A percentile compares a stretch with the other conserved stretches of the same genome.
These are phyloP conservation scores for Lochmaea capreae DNA, from an alignment of 2,888 invertebrate genomes.

Conservation along the genomic window DNA sequence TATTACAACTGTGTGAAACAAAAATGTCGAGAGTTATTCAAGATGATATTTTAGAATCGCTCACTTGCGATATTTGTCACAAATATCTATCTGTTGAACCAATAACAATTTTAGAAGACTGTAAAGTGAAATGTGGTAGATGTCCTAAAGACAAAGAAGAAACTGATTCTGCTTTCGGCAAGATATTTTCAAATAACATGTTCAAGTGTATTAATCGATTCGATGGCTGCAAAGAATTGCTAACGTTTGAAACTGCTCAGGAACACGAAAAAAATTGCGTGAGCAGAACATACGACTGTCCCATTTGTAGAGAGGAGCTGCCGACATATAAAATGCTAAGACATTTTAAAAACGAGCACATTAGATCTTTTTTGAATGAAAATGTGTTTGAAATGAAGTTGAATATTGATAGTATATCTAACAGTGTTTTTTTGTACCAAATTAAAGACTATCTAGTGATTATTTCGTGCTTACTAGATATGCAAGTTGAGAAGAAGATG, in stretches of 20 bases:
- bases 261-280: conserved; percentile 2
- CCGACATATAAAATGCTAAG: background rate
- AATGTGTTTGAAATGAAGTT: background rate
- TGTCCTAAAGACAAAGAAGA: background rate
- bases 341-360: background rate
- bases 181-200: background rate
- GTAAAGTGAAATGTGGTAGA: background rate
- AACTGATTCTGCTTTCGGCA: background rate
- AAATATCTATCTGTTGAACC: background rate
- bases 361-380: background rate
- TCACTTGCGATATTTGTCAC: background rate
- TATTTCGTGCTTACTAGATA: background rate
- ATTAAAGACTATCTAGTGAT: background rate
- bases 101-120: background rate
- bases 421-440: background rate
- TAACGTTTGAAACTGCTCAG: background rate
- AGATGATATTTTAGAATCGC: background rate
- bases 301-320: background rate
- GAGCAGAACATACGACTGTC: background rate
- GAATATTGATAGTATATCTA: background rate
- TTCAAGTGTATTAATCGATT: background rate
- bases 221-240: background rate
- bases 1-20: background rate
- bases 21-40: background rate
- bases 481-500: background rate